Evolutionary conservation across 2,797 vertebrate species (phyloP).

Genomic region (Danionella dracula): DNA sequence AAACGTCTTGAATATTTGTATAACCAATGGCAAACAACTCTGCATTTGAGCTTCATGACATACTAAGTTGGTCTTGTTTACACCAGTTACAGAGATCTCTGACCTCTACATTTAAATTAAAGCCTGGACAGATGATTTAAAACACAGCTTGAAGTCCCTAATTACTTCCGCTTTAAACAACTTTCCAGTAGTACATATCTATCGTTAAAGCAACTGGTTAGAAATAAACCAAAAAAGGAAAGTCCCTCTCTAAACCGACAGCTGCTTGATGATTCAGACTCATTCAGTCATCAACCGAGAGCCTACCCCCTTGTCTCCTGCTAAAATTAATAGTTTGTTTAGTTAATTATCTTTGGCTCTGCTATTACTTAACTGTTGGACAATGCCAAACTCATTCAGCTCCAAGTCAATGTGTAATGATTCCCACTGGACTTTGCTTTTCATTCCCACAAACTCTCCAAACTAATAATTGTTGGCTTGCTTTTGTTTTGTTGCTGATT

Average conservation of each 20-base stretch:
- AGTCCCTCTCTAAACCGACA: neutral
- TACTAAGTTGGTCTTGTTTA: no score
- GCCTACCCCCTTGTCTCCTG: constrained; percentile 56
- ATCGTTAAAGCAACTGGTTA: neutral
- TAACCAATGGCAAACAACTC: no score
- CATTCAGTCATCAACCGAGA: constrained; percentile 58
- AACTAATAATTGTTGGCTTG: constrained; percentile 60
- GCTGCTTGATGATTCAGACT: constrained; percentile 6
- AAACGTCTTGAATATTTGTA: no score
- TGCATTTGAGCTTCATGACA: no score
- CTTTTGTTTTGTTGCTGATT: constrained; percentile 71
- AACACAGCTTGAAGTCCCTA: neutral
- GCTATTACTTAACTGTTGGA: constrained; percentile 58
- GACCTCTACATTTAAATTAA: neutral
- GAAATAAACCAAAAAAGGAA: constrained; percentile 7
- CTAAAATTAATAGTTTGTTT: constrained; percentile 66
- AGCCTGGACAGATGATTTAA: neutral
- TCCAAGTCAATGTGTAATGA: constrained; percentile 64
- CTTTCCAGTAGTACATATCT: neutral
- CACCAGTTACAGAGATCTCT: neutral
- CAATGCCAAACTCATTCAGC: constrained; percentile 58
- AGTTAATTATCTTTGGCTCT: constrained; percentile 70
- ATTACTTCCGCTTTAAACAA: neutral
- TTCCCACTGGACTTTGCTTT: constrained; percentile 59
- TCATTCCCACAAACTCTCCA: constrained; percentile 55